Conservation (phyloP, 2,888 invertebrate species). For the Cephalotes varians region DNA sequence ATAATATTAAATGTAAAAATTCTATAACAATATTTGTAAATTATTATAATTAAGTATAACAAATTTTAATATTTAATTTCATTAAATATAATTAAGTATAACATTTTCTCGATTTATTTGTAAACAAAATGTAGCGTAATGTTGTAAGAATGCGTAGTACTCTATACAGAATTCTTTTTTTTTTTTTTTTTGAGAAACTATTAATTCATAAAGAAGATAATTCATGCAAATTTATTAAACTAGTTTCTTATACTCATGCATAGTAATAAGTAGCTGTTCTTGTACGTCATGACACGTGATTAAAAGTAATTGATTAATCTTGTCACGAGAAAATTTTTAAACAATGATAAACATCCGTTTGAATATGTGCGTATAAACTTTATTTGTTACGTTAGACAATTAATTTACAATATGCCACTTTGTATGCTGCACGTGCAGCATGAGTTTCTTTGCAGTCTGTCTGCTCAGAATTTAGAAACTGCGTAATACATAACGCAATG, state of each 20-base stretch:
- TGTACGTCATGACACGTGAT: background rate
- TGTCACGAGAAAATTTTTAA: background rate
- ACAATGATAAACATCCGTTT: background rate
- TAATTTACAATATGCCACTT: conserved; percentile 3
- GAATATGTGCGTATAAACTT: background rate
- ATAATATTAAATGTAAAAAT: background rate
- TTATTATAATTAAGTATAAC: background rate
- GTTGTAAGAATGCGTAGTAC: background rate
- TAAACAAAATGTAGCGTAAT: background rate
- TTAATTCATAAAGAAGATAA: conserved; percentile 8
- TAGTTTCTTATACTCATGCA: background rate
- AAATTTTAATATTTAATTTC: no score
- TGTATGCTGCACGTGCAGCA: conserved; percentile 2
- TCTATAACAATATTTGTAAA: background rate
- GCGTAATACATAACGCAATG: conserved; percentile 49
- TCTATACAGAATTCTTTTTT: background rate
- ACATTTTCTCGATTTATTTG: background rate
- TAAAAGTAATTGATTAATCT: background rate
- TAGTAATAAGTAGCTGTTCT: conserved; percentile 9
- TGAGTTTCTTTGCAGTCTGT: background rate
- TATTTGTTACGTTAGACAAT: background rate
- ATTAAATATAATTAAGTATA: background rate
- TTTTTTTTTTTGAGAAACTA: background rate
- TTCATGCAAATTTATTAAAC: conserved; percentile 3
- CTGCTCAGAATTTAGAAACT: conserved; percentile 56